These are phyloP conservation scores for Aphelinus certus DNA, from an alignment of 1,140 invertebrate species.

Conservation along the genomic window DNA sequence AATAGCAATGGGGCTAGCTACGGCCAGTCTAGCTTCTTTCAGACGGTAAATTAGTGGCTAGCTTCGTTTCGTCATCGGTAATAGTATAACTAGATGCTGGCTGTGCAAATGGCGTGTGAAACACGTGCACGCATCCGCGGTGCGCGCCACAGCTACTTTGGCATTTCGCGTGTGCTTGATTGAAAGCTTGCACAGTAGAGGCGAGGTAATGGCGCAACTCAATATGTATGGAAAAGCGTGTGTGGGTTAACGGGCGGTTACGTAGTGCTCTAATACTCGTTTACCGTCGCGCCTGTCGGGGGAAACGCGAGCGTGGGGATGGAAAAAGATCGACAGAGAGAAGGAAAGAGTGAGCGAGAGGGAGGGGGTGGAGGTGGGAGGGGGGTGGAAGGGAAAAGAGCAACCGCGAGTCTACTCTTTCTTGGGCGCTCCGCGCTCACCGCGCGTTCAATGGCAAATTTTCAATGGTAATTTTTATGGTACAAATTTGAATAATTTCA, in stretches of 20 bases:
- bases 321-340: background rate
- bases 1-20: too few species aligned
- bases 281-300: background rate
- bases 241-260: background rate
- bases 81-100: too few species aligned
- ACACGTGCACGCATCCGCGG: background rate
- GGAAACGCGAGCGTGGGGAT: too few species aligned
- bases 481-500: constrained; percentile 11
- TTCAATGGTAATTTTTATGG: constrained; percentile 13
- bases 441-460: background rate
- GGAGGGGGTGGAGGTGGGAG: background rate
- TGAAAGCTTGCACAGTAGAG: constrained; percentile 34
- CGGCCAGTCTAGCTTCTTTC: too few species aligned
- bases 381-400: too few species aligned
- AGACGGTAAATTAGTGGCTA: too few species aligned
- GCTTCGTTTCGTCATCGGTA: too few species aligned
- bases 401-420: too few species aligned
- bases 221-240: background rate
- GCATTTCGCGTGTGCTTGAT: constrained; percentile 23
- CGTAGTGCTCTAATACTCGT: background rate
- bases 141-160: constrained; percentile 17
- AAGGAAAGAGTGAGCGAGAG: background rate
- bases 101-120: constrained; percentile 11
- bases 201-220: constrained; percentile 26
- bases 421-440: background rate